Evolutionary conservation across 2,797 vertebrate species (phyloP).

Genomic region (Eidolon dupreanum): DNA sequence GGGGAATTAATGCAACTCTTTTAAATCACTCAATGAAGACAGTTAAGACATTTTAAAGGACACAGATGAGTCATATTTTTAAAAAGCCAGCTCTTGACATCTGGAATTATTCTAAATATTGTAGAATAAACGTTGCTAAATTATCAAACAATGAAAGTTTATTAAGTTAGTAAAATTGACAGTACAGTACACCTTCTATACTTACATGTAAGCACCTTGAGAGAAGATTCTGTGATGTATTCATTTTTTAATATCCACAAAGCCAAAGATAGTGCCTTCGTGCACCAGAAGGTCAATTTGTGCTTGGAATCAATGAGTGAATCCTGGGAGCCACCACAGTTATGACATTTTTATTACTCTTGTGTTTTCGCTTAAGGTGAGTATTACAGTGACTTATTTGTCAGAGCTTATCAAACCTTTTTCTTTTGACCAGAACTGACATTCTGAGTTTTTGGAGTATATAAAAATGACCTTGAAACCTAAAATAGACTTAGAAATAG

Average conservation of each 20-base stretch:
- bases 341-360: background rate
- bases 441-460: background rate
- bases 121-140: background rate
- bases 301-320: background rate
- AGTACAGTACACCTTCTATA: background rate
- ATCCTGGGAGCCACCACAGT: background rate
- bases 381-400: background rate
- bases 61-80: background rate
- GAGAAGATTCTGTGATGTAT: background rate
- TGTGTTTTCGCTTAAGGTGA: background rate
- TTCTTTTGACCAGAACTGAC: background rate
- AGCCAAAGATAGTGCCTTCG: background rate
- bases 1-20: background rate
- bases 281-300: background rate
- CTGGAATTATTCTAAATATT: background rate
- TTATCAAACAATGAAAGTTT: background rate
- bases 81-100: background rate
- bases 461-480: background rate
- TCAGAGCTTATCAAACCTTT: background rate
- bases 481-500: background rate
- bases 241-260: background rate
- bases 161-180: background rate
- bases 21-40: background rate
- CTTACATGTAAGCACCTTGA: background rate
- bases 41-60: background rate